A percentile compares a stretch with the other conserved stretches of the same genome.
These are phyloP conservation scores for Tupaia tana DNA, from an alignment of 2,113 vertebrate genomes.

Conservation along the genomic window DNA sequence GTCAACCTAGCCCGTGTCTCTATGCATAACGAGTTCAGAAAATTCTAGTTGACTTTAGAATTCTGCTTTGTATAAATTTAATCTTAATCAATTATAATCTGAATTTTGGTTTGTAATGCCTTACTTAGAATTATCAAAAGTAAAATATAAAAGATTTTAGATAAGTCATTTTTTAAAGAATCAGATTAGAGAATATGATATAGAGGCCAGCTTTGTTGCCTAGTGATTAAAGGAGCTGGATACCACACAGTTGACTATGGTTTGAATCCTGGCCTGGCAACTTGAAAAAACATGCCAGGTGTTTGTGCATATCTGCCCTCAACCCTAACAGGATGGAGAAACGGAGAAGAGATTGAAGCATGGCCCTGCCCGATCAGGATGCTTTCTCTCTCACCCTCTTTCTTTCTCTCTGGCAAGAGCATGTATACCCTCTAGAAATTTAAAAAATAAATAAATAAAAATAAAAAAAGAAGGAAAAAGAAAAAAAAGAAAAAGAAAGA, in stretches of 20 bases:
- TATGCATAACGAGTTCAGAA: neutral
- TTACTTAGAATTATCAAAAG: neutral
- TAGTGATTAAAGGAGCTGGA: too few species aligned
- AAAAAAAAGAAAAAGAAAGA: neutral
- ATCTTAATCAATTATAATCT: neutral
- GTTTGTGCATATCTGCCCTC: too few species aligned
- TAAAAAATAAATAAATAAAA: neutral
- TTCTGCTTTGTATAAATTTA: neutral
- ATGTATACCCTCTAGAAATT: neutral
- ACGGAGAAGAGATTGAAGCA: too few species aligned
- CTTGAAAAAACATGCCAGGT: too few species aligned
- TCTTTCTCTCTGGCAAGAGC: too few species aligned
- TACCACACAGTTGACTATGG: too few species aligned
- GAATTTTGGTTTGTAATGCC: neutral
- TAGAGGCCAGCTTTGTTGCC: too few species aligned
- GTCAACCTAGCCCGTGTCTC: neutral
- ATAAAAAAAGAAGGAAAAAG: too few species aligned
- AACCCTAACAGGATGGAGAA: too few species aligned
- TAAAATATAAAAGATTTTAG: neutral
- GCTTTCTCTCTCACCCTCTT: too few species aligned
- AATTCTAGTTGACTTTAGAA: conserved; percentile 22
- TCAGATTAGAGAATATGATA: neutral
- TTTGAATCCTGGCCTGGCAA: too few species aligned
- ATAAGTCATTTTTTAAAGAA: neutral
- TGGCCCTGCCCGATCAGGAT: too few species aligned